These are phyloP conservation scores for Dyspetes luteomarginatus DNA, from an alignment of 2,888 invertebrate species.

Conservation along the genomic window DNA sequence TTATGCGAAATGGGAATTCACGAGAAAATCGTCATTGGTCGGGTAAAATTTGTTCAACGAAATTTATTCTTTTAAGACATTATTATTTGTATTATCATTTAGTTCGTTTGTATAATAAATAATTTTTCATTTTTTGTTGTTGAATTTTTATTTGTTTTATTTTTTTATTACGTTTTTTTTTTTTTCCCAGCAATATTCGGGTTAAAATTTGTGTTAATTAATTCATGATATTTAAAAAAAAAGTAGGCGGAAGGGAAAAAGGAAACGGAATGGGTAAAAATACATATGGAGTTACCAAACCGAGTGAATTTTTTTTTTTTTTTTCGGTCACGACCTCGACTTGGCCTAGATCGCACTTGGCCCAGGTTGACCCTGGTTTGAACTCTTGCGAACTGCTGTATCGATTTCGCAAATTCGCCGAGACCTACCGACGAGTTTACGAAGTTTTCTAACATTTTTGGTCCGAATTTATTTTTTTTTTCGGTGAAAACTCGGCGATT, in stretches of 20 bases:
- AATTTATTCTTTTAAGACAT: constrained; percentile 13
- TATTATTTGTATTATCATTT: neutral
- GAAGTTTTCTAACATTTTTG: neutral
- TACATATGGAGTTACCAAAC: neutral
- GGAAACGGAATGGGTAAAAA: neutral
- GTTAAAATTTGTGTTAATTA: too few species aligned
- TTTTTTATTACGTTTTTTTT: too few species aligned
- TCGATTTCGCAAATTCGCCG: constrained; percentile 53
- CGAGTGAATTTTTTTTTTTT: constrained; percentile 1
- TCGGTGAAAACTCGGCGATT: neutral
- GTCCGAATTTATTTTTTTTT: too few species aligned
- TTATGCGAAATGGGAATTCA: constrained; percentile 33
- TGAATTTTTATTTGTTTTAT: too few species aligned
- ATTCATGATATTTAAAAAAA: too few species aligned
- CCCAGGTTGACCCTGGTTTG: constrained; percentile 65
- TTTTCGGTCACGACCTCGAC: constrained; percentile 53
- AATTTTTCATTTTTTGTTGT: neutral
- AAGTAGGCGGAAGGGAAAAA: neutral
- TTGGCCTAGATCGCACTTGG: constrained; percentile 62
- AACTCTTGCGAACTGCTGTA: constrained; percentile 60
- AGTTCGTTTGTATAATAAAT: neutral
- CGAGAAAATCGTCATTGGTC: constrained; percentile 57
- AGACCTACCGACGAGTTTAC: neutral
- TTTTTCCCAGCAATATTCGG: too few species aligned
- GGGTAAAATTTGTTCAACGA: constrained; percentile 71